Evolutionary conservation across 2,797 vertebrate species (phyloP).

Genomic region (Gila robusta): DNA sequence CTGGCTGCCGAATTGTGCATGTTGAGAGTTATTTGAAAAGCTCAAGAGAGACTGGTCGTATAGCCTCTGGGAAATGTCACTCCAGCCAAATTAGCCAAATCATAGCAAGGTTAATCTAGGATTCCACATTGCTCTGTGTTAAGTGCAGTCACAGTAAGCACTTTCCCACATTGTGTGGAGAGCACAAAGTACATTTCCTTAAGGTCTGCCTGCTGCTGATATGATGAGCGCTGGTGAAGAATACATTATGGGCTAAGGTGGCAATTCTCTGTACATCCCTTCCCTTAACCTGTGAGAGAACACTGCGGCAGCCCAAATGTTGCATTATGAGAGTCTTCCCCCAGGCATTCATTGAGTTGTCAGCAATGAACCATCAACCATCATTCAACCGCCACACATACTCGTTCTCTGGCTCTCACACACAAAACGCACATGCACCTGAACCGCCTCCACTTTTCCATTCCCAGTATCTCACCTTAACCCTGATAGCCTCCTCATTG

Average conservation of each 20-base stretch:
- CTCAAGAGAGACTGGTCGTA: constrained; percentile 60
- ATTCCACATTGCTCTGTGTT: constrained; percentile 74
- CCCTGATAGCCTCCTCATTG: constrained; percentile 45
- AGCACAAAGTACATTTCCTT: constrained; percentile 76
- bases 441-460: constrained; percentile 40
- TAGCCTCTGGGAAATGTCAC: constrained; percentile 75
- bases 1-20: constrained; percentile 37
- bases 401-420: background rate
- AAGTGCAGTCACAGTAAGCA: constrained; percentile 80
- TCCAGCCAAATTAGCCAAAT: constrained; percentile 80
- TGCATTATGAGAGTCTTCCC: constrained; percentile 72
- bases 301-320: constrained; percentile 72
- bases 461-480: constrained; percentile 51
- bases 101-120: constrained; percentile 79
- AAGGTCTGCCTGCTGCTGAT: constrained; percentile 82
- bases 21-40: constrained; percentile 63
- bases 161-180: constrained; percentile 79
- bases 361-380: constrained; percentile 70
- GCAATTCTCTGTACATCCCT: constrained; percentile 75
- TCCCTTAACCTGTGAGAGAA: constrained; percentile 78
- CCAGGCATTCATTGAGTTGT: constrained; percentile 72
- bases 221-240: constrained; percentile 76
- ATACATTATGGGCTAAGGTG: constrained; percentile 78
- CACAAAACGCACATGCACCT: constrained; percentile 22
- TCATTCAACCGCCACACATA: constrained; percentile 44